These are phyloP conservation scores for Cynoglossus semilaevis DNA, from an alignment of 2,113 vertebrate species.

Conservation along the genomic window DNA sequence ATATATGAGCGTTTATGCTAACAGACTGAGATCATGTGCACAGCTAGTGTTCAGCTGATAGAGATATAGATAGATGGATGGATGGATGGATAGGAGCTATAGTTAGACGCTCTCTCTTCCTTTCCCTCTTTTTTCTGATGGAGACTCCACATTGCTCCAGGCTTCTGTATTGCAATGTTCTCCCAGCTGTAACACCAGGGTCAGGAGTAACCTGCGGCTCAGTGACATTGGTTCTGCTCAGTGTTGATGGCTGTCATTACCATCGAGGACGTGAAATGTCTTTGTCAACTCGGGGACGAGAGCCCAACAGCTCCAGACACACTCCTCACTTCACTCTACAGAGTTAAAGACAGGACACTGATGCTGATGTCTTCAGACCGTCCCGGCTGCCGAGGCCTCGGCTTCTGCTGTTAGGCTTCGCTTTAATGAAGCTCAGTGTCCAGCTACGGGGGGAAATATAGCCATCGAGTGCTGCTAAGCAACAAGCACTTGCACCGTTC, in stretches of 20 bases:
- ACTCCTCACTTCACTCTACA: conserved; percentile 9
- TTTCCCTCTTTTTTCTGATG: conserved; percentile 3
- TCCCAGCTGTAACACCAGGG: conserved; percentile 14
- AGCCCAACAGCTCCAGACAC: too few relatives aligned
- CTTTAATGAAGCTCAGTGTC: conserved; percentile 58
- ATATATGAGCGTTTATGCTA: too few relatives aligned
- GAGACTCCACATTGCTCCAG: conserved; percentile 6
- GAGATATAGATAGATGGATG: too few relatives aligned
- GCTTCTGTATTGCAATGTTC: conserved; percentile 4
- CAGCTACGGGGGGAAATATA: conserved; percentile 34
- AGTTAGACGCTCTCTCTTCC: neutral
- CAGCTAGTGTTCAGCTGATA: neutral
- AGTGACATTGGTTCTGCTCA: conserved; percentile 25
- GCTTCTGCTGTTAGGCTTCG: conserved; percentile 34
- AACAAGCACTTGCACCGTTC: conserved; percentile 47
- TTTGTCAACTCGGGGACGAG: conserved; percentile 6
- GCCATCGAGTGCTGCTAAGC: conserved; percentile 62
- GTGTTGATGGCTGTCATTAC: conserved; percentile 39
- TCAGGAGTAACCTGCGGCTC: conserved; percentile 11
- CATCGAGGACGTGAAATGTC: conserved; percentile 7
- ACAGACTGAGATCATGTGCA: too few relatives aligned
- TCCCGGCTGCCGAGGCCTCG: conserved; percentile 47
- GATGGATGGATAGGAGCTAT: too few relatives aligned
- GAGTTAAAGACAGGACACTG: conserved; percentile 15
- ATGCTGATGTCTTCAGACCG: conserved; percentile 22